Evolutionary conservation across 23 tunicate genomes (phyloP).

Genomic region (Halocynthia aurantium): DNA sequence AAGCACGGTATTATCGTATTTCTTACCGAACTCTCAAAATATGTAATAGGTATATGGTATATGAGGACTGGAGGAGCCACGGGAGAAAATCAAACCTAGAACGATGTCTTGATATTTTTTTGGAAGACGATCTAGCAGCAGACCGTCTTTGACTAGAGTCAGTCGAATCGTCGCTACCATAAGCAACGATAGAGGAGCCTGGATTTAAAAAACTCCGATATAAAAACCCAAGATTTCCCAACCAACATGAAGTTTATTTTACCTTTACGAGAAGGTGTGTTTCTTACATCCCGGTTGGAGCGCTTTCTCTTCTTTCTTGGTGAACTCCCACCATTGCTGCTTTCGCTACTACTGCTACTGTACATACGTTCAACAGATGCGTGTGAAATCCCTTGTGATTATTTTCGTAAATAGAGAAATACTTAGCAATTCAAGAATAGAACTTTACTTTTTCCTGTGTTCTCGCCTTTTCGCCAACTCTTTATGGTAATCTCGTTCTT

Average conservation of each 20-base stretch:
- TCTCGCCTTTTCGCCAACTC: slow-evolving; percentile 20
- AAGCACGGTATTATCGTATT: neutral
- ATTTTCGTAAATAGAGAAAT: neutral
- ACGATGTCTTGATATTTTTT: slow-evolving; percentile 31
- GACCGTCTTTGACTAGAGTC: slow-evolving; percentile 42
- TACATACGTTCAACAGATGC: slow-evolving; percentile 2
- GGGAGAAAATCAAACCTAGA: slow-evolving; percentile 24
- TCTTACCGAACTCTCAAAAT: neutral
- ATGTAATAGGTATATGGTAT: no score
- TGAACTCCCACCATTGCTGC: slow-evolving; percentile 2
- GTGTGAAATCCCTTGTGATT: neutral
- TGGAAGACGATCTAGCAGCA: slow-evolving; percentile 19
- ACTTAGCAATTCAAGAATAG: neutral
- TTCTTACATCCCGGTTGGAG: neutral
- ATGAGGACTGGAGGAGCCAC: no score
- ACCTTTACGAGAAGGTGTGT: slow-evolving; percentile 29
- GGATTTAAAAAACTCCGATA: neutral
- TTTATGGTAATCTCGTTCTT: slow-evolving; percentile 10
- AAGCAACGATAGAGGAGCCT: slow-evolving; percentile 50
- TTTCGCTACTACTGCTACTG: slow-evolving; percentile 8
- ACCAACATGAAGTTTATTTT: neutral
- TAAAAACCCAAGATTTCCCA: neutral
- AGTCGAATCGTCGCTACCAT: slow-evolving; percentile 74
- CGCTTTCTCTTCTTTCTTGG: slow-evolving; percentile 5
- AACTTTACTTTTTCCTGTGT: neutral